Base-by-base conservation (phyloP, 2,888 invertebrate genomes). In the Cynaeus angustus region DNA sequence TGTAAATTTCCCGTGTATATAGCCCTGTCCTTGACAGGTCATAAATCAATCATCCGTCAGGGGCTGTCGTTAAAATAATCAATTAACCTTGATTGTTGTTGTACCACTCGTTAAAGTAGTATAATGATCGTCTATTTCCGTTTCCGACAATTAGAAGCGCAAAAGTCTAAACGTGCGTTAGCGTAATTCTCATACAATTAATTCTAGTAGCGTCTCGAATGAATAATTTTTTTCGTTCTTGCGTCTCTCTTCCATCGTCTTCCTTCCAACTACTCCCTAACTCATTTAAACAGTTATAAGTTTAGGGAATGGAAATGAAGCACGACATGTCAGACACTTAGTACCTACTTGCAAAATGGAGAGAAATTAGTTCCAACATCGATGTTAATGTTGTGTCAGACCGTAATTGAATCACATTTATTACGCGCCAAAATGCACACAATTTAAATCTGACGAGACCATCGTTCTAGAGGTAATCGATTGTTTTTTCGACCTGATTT, bases 81-180 rank as follows among this genome's bases (percentile, higher is more conserved):
- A 59, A 59, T 59, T 59, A 59, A 59, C 59, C 59, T 59, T 59
- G 59, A 59, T 59, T 59, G 30, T 46, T 43, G 45, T 56, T 59
- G 12, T 46, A 45, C 33, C 59, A 12, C 28, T 43, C 59, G 59
- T 59, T 45, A 45, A 59, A 59, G 59, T 46, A 28, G 2, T 13
- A 12, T 59, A 59, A 59, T 59, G 59, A 45, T 59, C 46, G 59
- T 46, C 46, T 59, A 45, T 46, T 59, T 59, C 59, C 59, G 59
- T 46, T 59, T 59, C 45, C 45, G 28, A 45, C 46, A 45, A 59
- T 59, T 59, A 59, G 43, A 8, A 16, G 45, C 30, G 14, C 9
- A 9, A 37, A 33, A 33, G 28, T 33, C 8, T 45, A 33, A 46
- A 21, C 14, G 46, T 46, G 21, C 12, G 13, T 37, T 1, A 16